Percentiles rank a stretch among this genome's conserved stretches.
phyloP scores from a whole-genome alignment of 2,113 vertebrate species.

The Ranitomeya variabilis region DNA sequence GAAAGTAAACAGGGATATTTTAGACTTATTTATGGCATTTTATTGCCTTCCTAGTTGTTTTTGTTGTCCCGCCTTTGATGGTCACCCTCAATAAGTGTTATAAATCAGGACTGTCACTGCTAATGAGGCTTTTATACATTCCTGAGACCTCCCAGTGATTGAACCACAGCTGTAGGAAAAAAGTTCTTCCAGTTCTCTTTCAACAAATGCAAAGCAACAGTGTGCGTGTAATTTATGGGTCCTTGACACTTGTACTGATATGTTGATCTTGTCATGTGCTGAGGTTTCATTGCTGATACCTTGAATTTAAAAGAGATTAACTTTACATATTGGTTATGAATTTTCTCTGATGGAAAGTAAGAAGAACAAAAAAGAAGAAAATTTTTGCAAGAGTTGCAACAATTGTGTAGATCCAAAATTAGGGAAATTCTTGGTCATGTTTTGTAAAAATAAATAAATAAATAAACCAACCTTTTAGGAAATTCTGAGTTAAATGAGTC shows the following conservation, averaged over 20 bases:
- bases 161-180: conserved; percentile 42
- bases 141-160: conserved; percentile 39
- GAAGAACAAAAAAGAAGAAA: not conserved
- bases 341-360: not conserved
- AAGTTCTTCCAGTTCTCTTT: not conserved
- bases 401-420: too few relatives aligned
- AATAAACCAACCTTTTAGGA: too few relatives aligned
- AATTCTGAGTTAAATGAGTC: too few relatives aligned
- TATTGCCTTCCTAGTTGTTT: conserved; percentile 7
- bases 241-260: not conserved
- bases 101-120: conserved; percentile 57
- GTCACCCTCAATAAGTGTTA: conserved; percentile 9
- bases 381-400: not conserved
- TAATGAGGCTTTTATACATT: conserved; percentile 58
- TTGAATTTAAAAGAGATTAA: not conserved
- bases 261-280: not conserved
- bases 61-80: conserved; percentile 16
- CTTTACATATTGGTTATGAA: not conserved
- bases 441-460: too few relatives aligned
- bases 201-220: conserved; percentile 30
- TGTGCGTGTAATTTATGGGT: not conserved
- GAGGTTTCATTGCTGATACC: not conserved
- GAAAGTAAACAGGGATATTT: conserved; percentile 11
- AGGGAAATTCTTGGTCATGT: too few relatives aligned
- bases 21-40: conserved; percentile 37